These are phyloP conservation scores for Ricordea florida DNA, from an alignment of 92 coral and sea anemone species.

Conservation along the genomic window DNA sequence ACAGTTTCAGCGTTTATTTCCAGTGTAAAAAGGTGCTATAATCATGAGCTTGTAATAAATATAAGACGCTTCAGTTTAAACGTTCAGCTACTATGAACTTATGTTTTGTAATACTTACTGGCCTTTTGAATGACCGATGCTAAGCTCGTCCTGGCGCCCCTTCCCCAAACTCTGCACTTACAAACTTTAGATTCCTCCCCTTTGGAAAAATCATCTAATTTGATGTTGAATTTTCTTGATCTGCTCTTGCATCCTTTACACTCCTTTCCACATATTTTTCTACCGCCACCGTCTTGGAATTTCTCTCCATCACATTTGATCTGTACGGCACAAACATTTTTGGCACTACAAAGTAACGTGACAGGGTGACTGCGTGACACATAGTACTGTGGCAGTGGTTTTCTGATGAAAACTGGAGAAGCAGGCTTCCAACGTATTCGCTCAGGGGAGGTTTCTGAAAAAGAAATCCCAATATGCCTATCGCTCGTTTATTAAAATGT, in stretches of 20 bases:
- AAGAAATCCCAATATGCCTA: too few relatives aligned
- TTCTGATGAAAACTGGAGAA: neutral
- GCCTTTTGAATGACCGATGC: neutral
- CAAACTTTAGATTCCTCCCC: neutral
- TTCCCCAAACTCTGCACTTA: conserved; percentile 10
- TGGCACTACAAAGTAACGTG: neutral
- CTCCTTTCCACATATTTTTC: conserved; percentile 16
- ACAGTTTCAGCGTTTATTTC: too few relatives aligned
- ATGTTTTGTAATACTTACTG: conserved; percentile 7
- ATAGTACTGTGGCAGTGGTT: neutral
- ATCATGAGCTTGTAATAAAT: too few relatives aligned
- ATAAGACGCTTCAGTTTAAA: too few relatives aligned
- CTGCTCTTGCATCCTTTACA: neutral
- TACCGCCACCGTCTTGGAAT: neutral
- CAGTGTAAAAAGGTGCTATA: too few relatives aligned
- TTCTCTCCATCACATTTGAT: neutral
- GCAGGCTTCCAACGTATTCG: neutral
- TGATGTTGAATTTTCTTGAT: neutral
- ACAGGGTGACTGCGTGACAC: neutral
- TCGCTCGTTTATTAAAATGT: too few relatives aligned
- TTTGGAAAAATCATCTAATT: neutral
- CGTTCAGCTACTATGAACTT: too few relatives aligned
- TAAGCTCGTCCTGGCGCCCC: neutral
- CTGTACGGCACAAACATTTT: conserved; percentile 2
- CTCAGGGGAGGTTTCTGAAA: too few relatives aligned